Evolutionary conservation across 2,113 vertebrate species (phyloP).

Genomic region (Motacilla tschutschensis): DNA sequence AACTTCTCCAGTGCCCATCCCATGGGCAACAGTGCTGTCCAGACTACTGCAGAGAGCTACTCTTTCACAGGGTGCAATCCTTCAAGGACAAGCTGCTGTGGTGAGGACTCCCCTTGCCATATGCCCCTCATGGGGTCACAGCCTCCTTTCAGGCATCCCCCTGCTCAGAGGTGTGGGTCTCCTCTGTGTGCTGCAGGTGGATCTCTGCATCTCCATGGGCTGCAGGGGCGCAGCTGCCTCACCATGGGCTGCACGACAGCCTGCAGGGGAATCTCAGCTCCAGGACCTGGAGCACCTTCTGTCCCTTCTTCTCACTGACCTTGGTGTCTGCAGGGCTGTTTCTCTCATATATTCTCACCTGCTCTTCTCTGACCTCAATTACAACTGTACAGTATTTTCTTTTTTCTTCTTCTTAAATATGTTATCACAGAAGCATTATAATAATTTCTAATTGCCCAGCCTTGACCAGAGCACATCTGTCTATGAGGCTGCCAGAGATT

Average conservation of each 20-base stretch:
- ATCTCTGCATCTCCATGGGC: neutral
- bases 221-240: neutral
- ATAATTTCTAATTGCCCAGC: neutral
- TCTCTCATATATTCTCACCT: neutral
- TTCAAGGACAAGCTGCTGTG: neutral
- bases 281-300: accelerated
- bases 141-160: neutral
- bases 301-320: neutral
- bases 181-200: accelerated
- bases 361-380: neutral
- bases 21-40: neutral
- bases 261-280: neutral
- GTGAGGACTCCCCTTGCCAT: too few relatives aligned
- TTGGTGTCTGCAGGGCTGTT: neutral
- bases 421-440: neutral
- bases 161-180: neutral
- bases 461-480: neutral
- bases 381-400: neutral
- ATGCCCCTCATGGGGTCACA: accelerated
- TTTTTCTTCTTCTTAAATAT: neutral
- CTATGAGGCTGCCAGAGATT: neutral
- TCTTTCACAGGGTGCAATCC: neutral
- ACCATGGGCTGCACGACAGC: accelerated
- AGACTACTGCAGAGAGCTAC: neutral
- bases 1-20: neutral